phyloP scores from a whole-genome alignment of 2,113 vertebrate genomes.

The Pitta sordida region DNA sequence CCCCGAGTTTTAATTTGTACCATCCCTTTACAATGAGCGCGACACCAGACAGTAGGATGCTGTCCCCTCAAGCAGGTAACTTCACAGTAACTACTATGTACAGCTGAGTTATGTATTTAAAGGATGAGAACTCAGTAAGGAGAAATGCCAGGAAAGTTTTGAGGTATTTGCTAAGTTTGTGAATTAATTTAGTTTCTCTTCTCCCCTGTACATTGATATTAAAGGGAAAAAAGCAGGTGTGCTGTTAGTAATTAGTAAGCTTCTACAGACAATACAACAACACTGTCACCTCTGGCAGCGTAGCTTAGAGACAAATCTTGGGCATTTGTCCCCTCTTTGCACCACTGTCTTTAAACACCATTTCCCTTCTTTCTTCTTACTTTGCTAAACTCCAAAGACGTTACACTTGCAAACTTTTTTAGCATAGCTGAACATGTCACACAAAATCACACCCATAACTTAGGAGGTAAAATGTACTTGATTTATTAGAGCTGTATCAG shows the following conservation, averaged over 20 bases:
- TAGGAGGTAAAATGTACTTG: neutral
- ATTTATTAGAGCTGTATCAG: neutral
- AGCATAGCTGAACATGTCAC: neutral
- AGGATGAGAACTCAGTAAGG: neutral
- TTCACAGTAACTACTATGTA: neutral
- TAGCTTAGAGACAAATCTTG: neutral
- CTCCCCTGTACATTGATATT: neutral
- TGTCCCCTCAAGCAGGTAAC: neutral
- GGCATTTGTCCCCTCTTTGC: neutral
- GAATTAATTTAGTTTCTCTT: neutral
- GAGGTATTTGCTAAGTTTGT: neutral
- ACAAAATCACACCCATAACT: neutral
- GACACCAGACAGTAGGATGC: neutral
- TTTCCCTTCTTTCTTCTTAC: neutral
- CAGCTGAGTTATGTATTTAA: neutral
- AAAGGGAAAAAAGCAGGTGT: neutral
- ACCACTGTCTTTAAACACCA: neutral
- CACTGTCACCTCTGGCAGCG: neutral
- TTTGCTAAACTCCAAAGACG: neutral
- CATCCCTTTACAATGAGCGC: neutral
- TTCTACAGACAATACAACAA: fast-evolving
- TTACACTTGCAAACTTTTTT: neutral
- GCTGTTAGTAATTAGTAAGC: neutral
- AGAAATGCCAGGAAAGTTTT: neutral
- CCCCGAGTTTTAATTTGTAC: neutral